phyloP scores from a whole-genome alignment of 2,113 vertebrate genomes.

The Charadrius vociferus region DNA sequence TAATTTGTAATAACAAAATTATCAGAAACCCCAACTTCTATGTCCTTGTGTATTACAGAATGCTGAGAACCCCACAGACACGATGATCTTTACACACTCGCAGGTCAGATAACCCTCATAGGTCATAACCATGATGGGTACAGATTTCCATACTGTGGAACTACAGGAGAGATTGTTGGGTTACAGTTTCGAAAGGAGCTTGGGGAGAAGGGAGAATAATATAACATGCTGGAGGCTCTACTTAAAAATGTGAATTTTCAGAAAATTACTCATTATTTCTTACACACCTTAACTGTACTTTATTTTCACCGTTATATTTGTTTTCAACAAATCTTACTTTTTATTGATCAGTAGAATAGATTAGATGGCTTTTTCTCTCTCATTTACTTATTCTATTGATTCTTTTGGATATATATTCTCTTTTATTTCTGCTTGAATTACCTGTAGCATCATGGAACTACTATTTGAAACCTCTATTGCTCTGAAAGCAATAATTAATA shows the following conservation, averaged over 20 bases:
- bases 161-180: background rate
- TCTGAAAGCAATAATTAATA: background rate
- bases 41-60: background rate
- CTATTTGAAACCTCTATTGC: background rate
- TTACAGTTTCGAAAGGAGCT: background rate
- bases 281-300: slow-evolving; percentile 1
- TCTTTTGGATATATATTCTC: background rate
- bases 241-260: background rate
- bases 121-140: background rate
- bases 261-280: background rate
- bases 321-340: background rate
- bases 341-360: background rate
- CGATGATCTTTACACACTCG: accelerated
- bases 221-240: background rate
- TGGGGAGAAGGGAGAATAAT: background rate
- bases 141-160: background rate
- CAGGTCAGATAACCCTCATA: background rate
- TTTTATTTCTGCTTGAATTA: background rate
- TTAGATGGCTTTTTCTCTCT: background rate
- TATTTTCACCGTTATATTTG: background rate
- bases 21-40: background rate
- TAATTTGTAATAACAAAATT: background rate
- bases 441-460: background rate
- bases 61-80: background rate
- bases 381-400: background rate